Conservation (phyloP, 2,113 vertebrate species). For the Castor canadensis region DNA sequence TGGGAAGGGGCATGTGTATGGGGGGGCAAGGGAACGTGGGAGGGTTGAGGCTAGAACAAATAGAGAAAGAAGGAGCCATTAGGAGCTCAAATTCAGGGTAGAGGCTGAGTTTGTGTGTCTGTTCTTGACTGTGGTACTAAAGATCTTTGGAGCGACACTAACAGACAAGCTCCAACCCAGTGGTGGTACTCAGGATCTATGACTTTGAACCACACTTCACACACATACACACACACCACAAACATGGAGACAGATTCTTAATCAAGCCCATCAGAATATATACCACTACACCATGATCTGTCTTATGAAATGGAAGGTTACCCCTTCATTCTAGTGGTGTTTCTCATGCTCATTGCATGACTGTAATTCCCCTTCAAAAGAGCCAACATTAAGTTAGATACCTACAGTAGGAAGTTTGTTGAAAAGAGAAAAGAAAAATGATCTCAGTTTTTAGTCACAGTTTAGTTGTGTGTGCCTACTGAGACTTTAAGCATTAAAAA, state of each 20-base stretch:
- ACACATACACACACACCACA: not conserved
- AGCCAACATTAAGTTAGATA: not conserved
- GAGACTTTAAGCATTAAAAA: conserved; percentile 37
- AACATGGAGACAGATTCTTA: not conserved
- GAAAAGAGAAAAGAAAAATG: not conserved
- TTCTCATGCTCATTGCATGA: not conserved
- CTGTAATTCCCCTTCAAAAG: conserved; percentile 3
- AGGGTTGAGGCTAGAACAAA: not conserved
- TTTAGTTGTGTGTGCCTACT: conserved; percentile 5
- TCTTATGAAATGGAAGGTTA: not conserved
- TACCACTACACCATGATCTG: not conserved
- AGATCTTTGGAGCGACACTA: not conserved
- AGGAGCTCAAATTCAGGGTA: not conserved
- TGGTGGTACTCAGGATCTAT: not conserved
- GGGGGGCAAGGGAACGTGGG: not conserved
- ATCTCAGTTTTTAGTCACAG: not conserved
- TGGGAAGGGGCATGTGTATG: not conserved
- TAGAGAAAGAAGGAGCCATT: not conserved
- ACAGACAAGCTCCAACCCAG: not conserved
- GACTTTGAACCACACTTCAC: not conserved
- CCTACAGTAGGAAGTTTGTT: conserved; percentile 19
- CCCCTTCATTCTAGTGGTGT: not conserved
- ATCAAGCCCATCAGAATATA: not conserved
- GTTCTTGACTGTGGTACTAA: not conserved
- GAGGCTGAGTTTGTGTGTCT: not conserved